Evolutionary conservation across 1,140 invertebrate species (phyloP).

Genomic region (Battus philenor): DNA sequence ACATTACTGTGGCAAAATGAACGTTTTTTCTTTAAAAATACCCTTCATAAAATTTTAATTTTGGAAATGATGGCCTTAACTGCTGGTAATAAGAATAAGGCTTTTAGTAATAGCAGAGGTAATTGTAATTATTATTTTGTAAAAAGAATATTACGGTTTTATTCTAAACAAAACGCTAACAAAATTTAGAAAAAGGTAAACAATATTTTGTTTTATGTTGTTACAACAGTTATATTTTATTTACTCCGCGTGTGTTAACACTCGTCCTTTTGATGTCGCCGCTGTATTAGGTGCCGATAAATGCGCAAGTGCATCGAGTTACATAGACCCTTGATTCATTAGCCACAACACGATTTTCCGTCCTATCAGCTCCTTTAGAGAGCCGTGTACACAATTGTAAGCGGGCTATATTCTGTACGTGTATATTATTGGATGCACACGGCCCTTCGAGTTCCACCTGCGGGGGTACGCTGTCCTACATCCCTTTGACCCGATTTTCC

Average conservation of each 20-base stretch:
- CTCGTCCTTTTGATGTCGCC: conserved; percentile 21
- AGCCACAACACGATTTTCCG: conserved; percentile 52
- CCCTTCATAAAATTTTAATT: too few species aligned
- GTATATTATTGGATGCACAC: conserved; percentile 55
- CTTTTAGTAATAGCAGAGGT: too few species aligned
- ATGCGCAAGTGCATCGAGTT: conserved; percentile 21
- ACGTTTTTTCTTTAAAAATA: too few species aligned
- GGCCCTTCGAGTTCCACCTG: conserved; percentile 38
- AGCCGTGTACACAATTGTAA: conserved; percentile 32
- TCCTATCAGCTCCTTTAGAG: conserved; percentile 36
- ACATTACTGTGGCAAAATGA: too few species aligned
- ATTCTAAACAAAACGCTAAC: too few species aligned
- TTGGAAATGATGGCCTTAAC: too few species aligned
- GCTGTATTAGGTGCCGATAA: conserved; percentile 21
- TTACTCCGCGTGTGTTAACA: background rate
- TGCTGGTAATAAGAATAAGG: too few species aligned
- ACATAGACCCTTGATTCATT: conserved; percentile 30
- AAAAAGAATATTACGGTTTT: too few species aligned
- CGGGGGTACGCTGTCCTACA: conserved; percentile 41
- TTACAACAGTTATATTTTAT: too few species aligned
- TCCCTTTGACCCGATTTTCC: conserved; percentile 53
- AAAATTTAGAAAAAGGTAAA: too few species aligned
- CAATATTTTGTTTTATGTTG: too few species aligned
- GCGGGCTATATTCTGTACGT: conserved; percentile 24
- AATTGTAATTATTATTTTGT: too few species aligned